Evolutionary conservation across 35 echinoderm and acorn worm species (phyloP).

Genomic region (Heliocidaris tuberculata): DNA sequence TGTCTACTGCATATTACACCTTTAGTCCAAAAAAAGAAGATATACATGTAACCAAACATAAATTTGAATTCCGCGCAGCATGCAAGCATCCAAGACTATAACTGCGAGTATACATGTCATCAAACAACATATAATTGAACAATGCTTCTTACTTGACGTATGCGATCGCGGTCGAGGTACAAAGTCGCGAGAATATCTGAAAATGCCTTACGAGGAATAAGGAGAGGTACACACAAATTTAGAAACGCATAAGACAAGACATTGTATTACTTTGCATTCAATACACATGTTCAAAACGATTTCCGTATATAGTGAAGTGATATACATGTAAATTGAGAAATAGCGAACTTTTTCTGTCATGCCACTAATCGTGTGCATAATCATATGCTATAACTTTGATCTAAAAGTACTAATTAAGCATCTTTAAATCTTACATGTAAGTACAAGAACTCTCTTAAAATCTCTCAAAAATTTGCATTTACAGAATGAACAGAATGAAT

Average conservation of each 20-base stretch:
- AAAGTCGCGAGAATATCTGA: conserved; percentile 14
- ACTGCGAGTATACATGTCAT: background rate
- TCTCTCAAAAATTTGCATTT: too few relatives aligned
- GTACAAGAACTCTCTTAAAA: too few relatives aligned
- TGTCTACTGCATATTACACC: background rate
- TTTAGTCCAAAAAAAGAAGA: background rate
- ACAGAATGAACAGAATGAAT: too few relatives aligned
- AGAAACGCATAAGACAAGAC: background rate
- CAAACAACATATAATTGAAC: background rate
- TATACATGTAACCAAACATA: background rate
- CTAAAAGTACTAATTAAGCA: too few relatives aligned
- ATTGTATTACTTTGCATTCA: background rate
- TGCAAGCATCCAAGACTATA: conserved; percentile 23
- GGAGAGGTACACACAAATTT: background rate
- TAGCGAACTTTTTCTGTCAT: too few relatives aligned
- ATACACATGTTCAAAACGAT: background rate
- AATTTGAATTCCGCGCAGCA: background rate
- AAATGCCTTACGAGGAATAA: background rate
- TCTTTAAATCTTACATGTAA: too few relatives aligned
- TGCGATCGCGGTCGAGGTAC: conserved; percentile 5
- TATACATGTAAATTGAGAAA: too few relatives aligned
- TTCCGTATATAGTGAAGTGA: background rate
- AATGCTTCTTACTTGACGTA: conserved; percentile 24
- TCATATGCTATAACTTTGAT: too few relatives aligned
- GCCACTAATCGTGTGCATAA: too few relatives aligned